phyloP scores from a whole-genome alignment of 2,113 vertebrate genomes.

The Coreoperca whiteheadi region DNA sequence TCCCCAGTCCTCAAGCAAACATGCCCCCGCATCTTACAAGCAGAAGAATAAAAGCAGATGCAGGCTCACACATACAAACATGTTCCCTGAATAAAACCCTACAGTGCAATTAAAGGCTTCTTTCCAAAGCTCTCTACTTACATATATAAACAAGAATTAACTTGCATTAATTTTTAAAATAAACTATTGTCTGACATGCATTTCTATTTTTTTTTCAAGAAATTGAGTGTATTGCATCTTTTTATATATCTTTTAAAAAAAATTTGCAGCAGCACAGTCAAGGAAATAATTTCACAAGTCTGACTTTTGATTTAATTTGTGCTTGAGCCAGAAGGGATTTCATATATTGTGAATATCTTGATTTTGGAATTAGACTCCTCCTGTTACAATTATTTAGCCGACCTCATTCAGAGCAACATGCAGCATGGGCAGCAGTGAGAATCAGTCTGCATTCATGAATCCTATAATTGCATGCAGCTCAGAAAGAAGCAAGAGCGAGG shows the following conservation, averaged over 20 bases:
- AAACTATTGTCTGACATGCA: constrained; percentile 3
- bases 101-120: constrained; percentile 25
- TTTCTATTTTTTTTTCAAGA: not conserved
- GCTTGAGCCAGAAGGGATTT: constrained; percentile 14
- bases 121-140: constrained; percentile 21
- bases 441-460: constrained; percentile 6
- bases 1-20: constrained; percentile 44
- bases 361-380: not conserved
- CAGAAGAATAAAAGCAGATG: constrained; percentile 40
- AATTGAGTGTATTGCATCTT: not conserved
- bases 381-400: not conserved
- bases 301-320: constrained; percentile 17
- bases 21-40: constrained; percentile 50
- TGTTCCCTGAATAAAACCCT: constrained; percentile 28
- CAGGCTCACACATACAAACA: constrained; percentile 28
- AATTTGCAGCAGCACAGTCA: not conserved
- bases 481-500: constrained; percentile 8
- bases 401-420: constrained; percentile 18
- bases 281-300: not conserved
- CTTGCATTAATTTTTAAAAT: not conserved
- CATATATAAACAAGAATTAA: constrained; percentile 27
- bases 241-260: not conserved
- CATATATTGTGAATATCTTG: not conserved
- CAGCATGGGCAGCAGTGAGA: constrained; percentile 9
- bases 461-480: constrained; percentile 12